Base-by-base conservation (phyloP, 2,888 invertebrate species). In the Amblyjoppa fuscipennis region DNA sequence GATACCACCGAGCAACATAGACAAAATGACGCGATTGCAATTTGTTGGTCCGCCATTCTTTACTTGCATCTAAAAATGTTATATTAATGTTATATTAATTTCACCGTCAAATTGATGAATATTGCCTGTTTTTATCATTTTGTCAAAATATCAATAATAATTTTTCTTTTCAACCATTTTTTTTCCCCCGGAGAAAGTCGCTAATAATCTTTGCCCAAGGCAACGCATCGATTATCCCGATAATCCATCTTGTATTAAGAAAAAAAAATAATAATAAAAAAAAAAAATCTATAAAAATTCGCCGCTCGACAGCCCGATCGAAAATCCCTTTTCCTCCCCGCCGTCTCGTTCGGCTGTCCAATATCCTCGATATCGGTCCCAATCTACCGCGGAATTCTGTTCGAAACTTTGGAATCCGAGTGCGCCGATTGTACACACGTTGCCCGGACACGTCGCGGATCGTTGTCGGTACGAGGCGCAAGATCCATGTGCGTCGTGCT, bases 401-500 rank as follows among this genome's bases (percentile, higher is more conserved):
- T 20, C 49, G 59, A 75, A 69, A 69, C 68, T 74, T 69, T 70
- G 87, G 78, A 79, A 87, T 77, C 79, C 83, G 76, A 76, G 83
- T 80, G 69, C 77, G 71, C 45, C 6, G 25, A 38, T 28, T 77
- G 34, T 49, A 16, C 31, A 64, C 64, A 31, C 34, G 7, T 31
- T n/a, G 59, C 64, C 2, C 34, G 25, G 25, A 25, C 59, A 59
- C 68, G 45, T 68, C 45, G 69, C 28, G 28, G 45, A 28, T 28
- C 9, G 25, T 69, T 45, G 41, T 34, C 25, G 31, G 31, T 31
- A n/a, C 61, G 45, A 64, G 66, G 45, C 9, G 13, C 25, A 38
- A 38, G 13, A 73, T 25, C 45, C 68, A 81, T 74, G 73, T 74
- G 81, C 81, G 59, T 81, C 66, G 69, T 69, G 81, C 77, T 83